A percentile compares a stretch with the other conserved stretches of the same genome.
These are phyloP conservation scores for Poeciliopsis prolifica DNA, from an alignment of 2,113 vertebrate genomes.

Conservation along the genomic window DNA sequence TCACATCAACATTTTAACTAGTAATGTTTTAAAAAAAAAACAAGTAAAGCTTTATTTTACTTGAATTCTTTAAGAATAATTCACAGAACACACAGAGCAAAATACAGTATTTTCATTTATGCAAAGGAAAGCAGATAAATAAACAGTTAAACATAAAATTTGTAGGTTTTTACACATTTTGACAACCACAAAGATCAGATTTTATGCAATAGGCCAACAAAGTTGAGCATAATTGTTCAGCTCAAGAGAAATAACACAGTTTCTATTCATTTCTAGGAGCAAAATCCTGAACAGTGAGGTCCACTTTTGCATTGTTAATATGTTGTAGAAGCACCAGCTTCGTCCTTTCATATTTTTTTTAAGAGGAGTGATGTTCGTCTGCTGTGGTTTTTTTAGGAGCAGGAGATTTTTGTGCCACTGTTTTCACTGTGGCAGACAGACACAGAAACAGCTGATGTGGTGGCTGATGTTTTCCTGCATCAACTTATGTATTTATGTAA, in stretches of 20 bases:
- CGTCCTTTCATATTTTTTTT: too few species aligned
- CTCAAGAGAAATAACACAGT: background rate
- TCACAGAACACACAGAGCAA: background rate
- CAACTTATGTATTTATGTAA: constrained; percentile 7
- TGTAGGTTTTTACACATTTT: constrained; percentile 50
- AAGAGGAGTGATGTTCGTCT: constrained; percentile 25
- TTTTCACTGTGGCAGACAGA: constrained; percentile 53
- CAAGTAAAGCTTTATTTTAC: background rate
- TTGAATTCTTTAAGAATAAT: constrained; percentile 10
- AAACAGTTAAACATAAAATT: constrained; percentile 61
- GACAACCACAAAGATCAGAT: background rate
- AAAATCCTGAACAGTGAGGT: background rate
- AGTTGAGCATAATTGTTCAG: background rate
- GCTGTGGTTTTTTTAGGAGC: constrained; percentile 45
- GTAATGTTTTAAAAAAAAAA: background rate
- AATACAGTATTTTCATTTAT: background rate
- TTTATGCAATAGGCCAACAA: background rate
- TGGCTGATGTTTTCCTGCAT: constrained; percentile 6
- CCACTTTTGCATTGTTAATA: background rate
- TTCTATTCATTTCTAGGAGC: background rate
- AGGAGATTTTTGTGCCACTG: constrained; percentile 45
- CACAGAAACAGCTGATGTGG: constrained; percentile 13
- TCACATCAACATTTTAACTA: background rate
- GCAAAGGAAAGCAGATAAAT: constrained; percentile 8
- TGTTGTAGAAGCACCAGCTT: background rate